These are phyloP conservation scores for Onychomys torridus DNA, from an alignment of 2,797 vertebrate species.

Conservation along the genomic window DNA sequence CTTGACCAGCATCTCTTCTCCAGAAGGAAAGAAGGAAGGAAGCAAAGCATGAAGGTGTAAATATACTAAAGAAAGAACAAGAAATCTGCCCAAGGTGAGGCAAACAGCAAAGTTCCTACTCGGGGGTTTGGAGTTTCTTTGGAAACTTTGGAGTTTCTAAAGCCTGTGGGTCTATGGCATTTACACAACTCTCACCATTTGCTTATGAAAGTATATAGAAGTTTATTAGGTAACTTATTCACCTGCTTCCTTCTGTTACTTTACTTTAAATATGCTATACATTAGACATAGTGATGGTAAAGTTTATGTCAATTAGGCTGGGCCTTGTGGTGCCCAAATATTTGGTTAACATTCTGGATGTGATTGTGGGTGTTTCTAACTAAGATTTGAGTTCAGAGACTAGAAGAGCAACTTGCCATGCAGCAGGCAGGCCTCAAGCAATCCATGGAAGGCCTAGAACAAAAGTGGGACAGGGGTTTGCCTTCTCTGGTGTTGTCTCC, in stretches of 20 bases:
- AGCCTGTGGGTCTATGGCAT: not conserved
- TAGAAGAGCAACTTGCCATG: not conserved
- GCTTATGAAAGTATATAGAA: not conserved
- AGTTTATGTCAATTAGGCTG: conserved; percentile 19
- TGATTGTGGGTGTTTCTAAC: not conserved
- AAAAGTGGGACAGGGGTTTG: not conserved
- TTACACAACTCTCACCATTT: too few relatives aligned
- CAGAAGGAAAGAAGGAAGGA: not conserved
- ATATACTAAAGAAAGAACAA: not conserved
- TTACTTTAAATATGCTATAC: not conserved
- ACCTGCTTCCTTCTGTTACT: not conserved
- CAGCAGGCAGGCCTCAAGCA: not conserved
- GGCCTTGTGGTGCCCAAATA: not conserved
- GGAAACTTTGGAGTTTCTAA: not conserved
- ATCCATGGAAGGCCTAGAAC: not conserved
- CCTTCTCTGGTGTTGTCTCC: not conserved
- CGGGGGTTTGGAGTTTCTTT: not conserved
- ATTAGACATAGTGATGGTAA: not conserved
- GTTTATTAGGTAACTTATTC: conserved; percentile 3
- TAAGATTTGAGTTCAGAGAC: conserved; percentile 36
- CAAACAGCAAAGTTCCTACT: not conserved
- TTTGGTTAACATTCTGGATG: not conserved
- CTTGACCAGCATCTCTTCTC: not conserved
- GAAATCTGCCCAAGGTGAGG: not conserved
- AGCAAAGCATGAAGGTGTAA: not conserved